These are phyloP conservation scores for Odiellus spinosus DNA, from an alignment of 2,888 invertebrate genomes.

Conservation along the genomic window DNA sequence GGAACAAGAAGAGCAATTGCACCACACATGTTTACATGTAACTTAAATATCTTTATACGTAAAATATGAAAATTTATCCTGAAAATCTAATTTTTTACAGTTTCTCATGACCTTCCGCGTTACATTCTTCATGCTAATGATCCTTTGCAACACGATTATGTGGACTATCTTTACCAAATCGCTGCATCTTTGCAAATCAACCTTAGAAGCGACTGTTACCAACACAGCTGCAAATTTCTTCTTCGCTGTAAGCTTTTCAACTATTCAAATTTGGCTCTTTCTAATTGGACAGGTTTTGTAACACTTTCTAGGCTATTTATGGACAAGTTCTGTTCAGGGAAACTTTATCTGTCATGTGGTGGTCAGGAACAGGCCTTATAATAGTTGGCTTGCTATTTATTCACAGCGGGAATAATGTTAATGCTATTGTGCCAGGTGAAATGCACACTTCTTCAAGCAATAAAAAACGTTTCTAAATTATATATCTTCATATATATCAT, in stretches of 20 bases:
- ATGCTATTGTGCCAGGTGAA: background rate
- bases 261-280: too few relatives aligned
- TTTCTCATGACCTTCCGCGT: slow-evolving; percentile 25
- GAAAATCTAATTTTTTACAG: slow-evolving; percentile 22
- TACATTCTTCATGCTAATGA: slow-evolving; percentile 28
- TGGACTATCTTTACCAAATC: slow-evolving; percentile 35
- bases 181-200: slow-evolving; percentile 31
- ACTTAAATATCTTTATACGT: too few relatives aligned
- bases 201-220: slow-evolving; percentile 34
- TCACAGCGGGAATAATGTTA: slow-evolving; percentile 2
- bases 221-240: slow-evolving; percentile 36
- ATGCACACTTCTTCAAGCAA: too few relatives aligned
- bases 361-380: slow-evolving; percentile 52
- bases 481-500: too few relatives aligned
- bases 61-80: too few relatives aligned
- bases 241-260: slow-evolving; percentile 31
- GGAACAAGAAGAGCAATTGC: too few relatives aligned
- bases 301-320: slow-evolving; percentile 48
- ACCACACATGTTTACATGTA: too few relatives aligned
- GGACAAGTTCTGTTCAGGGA: slow-evolving; percentile 54
- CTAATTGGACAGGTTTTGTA: too few relatives aligned
- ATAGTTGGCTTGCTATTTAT: slow-evolving; percentile 51
- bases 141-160: slow-evolving; percentile 34
- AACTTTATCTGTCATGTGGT: slow-evolving; percentile 48
- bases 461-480: too few relatives aligned